Evolutionary conservation across 2,888 invertebrate species (phyloP).

Genomic region (Pristionchus exspectatus): DNA sequence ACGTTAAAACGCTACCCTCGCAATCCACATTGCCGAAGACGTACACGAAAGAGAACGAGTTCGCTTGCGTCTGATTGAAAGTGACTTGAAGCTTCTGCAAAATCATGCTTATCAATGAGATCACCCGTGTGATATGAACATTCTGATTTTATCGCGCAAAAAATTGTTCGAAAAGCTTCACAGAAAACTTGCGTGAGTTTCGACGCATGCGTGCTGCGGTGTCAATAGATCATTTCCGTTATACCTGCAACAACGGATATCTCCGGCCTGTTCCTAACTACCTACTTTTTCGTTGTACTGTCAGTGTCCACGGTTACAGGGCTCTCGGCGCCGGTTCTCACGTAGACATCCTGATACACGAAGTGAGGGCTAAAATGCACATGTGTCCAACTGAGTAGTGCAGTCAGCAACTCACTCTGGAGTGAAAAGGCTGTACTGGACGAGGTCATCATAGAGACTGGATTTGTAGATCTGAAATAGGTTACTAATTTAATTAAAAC

Average conservation of each 20-base stretch:
- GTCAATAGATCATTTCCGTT: too few species aligned
- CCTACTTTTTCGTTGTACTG: background rate
- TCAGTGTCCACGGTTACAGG: background rate
- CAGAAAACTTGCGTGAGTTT: too few species aligned
- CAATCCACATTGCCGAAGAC: background rate
- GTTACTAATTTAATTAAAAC: too few species aligned
- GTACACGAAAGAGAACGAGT: background rate
- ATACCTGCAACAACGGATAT: too few species aligned
- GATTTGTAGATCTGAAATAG: constrained; percentile 10
- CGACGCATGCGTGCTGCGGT: too few species aligned
- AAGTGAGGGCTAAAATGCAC: background rate
- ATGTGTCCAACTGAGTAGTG: too few species aligned
- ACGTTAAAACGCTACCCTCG: too few species aligned
- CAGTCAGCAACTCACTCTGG: background rate
- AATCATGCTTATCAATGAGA: background rate
- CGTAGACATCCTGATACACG: background rate
- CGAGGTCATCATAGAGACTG: background rate
- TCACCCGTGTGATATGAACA: too few species aligned
- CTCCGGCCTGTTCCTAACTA: too few species aligned
- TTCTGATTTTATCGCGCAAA: too few species aligned
- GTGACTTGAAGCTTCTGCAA: background rate
- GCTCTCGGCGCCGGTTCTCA: background rate
- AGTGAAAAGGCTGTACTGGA: background rate
- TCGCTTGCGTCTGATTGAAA: background rate
- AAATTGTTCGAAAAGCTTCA: too few species aligned